Conservation (phyloP, 2,888 invertebrate species). For the Thera obeliscata region DNA sequence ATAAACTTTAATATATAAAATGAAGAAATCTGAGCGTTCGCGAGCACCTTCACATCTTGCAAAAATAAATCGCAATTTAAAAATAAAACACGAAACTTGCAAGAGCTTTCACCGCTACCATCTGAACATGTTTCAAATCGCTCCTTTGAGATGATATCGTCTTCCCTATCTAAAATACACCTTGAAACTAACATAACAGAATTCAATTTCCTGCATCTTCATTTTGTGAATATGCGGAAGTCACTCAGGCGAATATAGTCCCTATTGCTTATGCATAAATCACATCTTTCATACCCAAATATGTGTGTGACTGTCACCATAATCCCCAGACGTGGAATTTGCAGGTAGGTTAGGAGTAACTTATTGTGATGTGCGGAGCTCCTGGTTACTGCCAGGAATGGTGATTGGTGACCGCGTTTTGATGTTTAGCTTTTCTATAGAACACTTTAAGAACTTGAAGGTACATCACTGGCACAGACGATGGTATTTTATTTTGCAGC, state of each 20-base stretch:
- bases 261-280: slow-evolving; percentile 45
- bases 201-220: slow-evolving; percentile 31
- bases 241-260: slow-evolving; percentile 40
- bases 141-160: slow-evolving; percentile 63
- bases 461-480: neutral
- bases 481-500: too few relatives aligned
- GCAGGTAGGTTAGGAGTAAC: slow-evolving; percentile 39
- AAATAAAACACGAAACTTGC: slow-evolving; percentile 75
- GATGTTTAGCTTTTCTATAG: neutral
- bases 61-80: slow-evolving; percentile 75
- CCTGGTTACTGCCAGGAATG: slow-evolving; percentile 67
- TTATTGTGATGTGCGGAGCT: slow-evolving; percentile 14
- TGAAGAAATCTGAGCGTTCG: slow-evolving; percentile 47
- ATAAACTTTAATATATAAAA: slow-evolving; percentile 52
- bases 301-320: slow-evolving; percentile 52
- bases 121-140: slow-evolving; percentile 76
- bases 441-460: neutral
- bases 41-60: slow-evolving; percentile 53
- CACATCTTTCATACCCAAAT: slow-evolving; percentile 41
- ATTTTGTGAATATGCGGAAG: slow-evolving; percentile 27
- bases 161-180: slow-evolving; percentile 45
- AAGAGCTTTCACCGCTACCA: slow-evolving; percentile 77
- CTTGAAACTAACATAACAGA: slow-evolving; percentile 32
- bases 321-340: slow-evolving; percentile 59
- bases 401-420: neutral